Evolutionary conservation across 2,797 vertebrate genomes (phyloP).

Genomic region (Arnoldichthys spilopterus): DNA sequence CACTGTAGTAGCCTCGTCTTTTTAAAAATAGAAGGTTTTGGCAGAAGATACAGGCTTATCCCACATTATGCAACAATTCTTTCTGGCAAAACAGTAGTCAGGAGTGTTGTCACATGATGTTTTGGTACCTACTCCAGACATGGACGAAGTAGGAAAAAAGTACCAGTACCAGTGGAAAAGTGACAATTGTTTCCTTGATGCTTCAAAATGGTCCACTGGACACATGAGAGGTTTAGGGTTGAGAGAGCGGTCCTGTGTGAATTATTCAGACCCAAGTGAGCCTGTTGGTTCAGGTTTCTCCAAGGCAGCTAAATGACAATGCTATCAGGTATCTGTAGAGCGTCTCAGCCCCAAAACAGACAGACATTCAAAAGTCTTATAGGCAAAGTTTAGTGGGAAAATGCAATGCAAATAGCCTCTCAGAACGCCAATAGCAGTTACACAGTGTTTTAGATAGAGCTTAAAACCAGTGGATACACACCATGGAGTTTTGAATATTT

Average conservation of each 20-base stretch:
- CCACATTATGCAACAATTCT: too few species aligned
- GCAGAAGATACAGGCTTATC: too few species aligned
- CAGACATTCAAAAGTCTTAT: conserved; percentile 43
- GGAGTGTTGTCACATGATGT: too few species aligned
- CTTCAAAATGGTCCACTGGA: conserved; percentile 54
- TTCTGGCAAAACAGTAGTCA: too few species aligned
- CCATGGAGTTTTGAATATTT: too few species aligned
- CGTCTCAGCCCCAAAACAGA: conserved; percentile 50
- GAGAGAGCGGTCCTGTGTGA: conserved; percentile 64
- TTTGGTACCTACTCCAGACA: too few species aligned
- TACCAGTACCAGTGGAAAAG: too few species aligned
- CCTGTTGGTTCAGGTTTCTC: conserved; percentile 71
- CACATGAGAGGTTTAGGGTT: conserved; percentile 56
- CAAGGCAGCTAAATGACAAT: conserved; percentile 55
- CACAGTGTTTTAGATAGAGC: not conserved
- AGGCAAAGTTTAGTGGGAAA: conserved; percentile 54
- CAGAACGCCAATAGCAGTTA: not conserved
- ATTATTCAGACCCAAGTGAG: conserved; percentile 75
- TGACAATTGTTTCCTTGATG: conserved; percentile 28
- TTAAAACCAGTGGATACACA: too few species aligned
- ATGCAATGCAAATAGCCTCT: not conserved
- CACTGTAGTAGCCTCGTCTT: too few species aligned
- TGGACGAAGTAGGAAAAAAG: too few species aligned
- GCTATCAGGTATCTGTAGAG: conserved; percentile 69
- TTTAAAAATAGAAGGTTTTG: too few species aligned